Base-by-base conservation (phyloP, 1,140 invertebrate genomes). In the Cataglyphis hispanica region DNA sequence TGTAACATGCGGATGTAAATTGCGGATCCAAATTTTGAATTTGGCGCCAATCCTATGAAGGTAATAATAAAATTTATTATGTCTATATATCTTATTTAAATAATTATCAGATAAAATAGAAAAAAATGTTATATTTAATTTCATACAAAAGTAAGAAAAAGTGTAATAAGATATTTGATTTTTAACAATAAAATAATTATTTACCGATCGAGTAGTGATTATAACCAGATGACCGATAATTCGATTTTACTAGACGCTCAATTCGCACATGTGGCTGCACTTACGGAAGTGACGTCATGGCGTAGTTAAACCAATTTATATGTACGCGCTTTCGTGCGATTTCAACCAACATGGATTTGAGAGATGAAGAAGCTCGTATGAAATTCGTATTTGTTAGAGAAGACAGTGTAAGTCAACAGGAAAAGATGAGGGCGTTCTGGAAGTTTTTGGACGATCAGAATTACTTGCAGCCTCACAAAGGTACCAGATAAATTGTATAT, bases 341-440 rank as follows among this genome's bases (percentile, higher is more conserved):
- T 86, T 43, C 31, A 75, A 84, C 58, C 31, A 75, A 84, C 58
- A 58, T 22, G 27, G 72, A n/a, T 56, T 58, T 56, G 25, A 13
- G 13, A 31, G 40, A 10, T 0, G 43, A 84, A 8, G 46, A 74
- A 8, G 11, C 16, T 27, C 85, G 31, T 13, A 86, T 90, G 10
- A 74, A 92, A 84, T 8, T 93, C 2, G 50, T 69, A 3, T 93
- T 93, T 34, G 25, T 69, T 16, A 84, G 74, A 78, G 50, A 46
- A 0, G 10, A 53, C 1, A 91, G 86, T 50, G 5, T 19, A 2
- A 89, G 85, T 50, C 78, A 87, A 46, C 64, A 72, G 37, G n/a
- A 46, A 0, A 93, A 93, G 56, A 78, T 89, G 0, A 91, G 86
- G 27, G 77, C 89, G 7, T 91, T 93, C 53, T 93, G 92, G 92